These are phyloP conservation scores for Lepidostoma basale DNA, from an alignment of 1,140 invertebrate species.

Conservation along the genomic window DNA sequence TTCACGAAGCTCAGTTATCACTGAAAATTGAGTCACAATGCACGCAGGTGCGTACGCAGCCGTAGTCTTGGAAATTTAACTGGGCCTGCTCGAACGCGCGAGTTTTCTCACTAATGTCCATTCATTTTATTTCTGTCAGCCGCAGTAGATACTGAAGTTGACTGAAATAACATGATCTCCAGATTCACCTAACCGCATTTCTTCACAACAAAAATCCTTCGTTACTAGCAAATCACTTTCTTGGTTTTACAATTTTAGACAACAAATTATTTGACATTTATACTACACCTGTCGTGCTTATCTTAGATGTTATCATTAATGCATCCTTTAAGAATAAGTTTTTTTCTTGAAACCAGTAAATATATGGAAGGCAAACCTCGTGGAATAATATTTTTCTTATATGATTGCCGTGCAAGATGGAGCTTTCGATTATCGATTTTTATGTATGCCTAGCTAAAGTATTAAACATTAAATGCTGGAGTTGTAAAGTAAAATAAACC, in stretches of 20 bases:
- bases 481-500: too few species aligned
- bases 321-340: too few species aligned
- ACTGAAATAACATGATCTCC: conserved; percentile 18
- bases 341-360: too few species aligned
- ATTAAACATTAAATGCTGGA: too few species aligned
- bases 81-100: conserved; percentile 75
- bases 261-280: conserved; percentile 19
- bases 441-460: too few species aligned
- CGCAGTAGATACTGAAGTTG: conserved; percentile 45
- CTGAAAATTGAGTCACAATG: conserved; percentile 64
- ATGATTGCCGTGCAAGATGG: conserved; percentile 19
- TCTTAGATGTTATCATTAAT: background rate
- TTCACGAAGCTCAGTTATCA: conserved; percentile 54
- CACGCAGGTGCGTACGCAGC: conserved; percentile 91
- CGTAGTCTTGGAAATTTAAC: conserved; percentile 80
- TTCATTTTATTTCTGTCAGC: conserved; percentile 61
- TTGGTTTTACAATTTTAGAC: too few species aligned
- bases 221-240: too few species aligned
- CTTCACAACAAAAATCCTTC: background rate
- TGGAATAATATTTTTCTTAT: background rate
- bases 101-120: conserved; percentile 60
- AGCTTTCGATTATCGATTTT: conserved; percentile 23
- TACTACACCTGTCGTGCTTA: conserved; percentile 13
- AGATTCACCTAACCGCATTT: background rate
- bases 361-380: background rate